Base-by-base conservation (phyloP, 2,113 vertebrate genomes). In the Hystrix brachyura region DNA sequence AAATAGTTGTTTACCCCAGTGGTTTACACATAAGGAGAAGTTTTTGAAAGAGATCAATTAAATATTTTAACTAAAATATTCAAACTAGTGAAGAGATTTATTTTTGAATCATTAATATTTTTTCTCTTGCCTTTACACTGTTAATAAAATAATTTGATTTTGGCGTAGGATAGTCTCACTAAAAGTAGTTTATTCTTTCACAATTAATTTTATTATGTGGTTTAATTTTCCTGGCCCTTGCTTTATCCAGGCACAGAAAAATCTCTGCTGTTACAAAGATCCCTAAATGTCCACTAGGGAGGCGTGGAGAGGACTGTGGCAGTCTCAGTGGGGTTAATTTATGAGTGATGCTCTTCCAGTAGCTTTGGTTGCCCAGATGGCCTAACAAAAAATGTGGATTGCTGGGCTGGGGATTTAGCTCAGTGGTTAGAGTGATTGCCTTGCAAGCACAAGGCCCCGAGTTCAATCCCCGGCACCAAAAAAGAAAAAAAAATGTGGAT, bases 41-140 rank as follows among this genome's bases (percentile, higher is more conserved):
- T 25, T 76, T 91, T 59, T 83, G 38, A 86, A 94, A 87, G 79
- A 84, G 34, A 10, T 92, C 32, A 80, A 74, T 86, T 85, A 76
- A 79, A n/a, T 87, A 53, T 95, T 95, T 94, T 88, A 51, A 25
- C 81, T 38, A 46, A 96, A 87, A 90, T 93, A 95, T 57, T 29
- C 71, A 92, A 78, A 65, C 34, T 18, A 84, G 80, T 78, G 64
- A 23, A 86, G 25, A 91, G 18, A 48, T 71, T 76, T 64, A 46
- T 89, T 93, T 95, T 91, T 46, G 84, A 89, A 46, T 13, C 23
- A 86, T 69, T 13, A 10, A 48, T 0, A 27, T n/a, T 76, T 32
- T 74, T 51, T 3, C 27, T 4, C 59, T 65, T 62, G 29, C 7
- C 59, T 96, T 96, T 78, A 84, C 11, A 89, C 25, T 76, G 71